These are phyloP conservation scores for Campylomormyrus tamandua DNA, from an alignment of 2,113 vertebrate genomes.

Conservation along the genomic window DNA sequence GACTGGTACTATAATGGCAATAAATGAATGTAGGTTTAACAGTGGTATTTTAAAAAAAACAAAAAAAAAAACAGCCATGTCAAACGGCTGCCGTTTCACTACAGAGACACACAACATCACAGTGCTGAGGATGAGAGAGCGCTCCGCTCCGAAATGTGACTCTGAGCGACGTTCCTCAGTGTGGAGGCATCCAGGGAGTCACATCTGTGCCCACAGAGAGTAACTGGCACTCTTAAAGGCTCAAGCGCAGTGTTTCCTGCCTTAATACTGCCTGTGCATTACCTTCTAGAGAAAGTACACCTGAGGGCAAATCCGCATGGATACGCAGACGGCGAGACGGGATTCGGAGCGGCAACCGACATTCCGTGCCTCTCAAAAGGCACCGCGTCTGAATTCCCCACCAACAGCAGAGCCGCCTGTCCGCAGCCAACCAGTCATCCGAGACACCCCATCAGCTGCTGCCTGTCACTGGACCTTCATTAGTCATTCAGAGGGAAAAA, in stretches of 20 bases:
- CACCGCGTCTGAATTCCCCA: not conserved
- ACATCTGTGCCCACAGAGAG: not conserved
- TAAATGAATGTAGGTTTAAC: constrained; percentile 30
- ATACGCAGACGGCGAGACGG: not conserved
- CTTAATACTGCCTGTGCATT: not conserved
- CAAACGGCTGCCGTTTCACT: constrained; percentile 8
- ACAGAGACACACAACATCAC: not conserved
- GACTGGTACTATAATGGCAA: not conserved
- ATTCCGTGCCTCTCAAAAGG: not conserved
- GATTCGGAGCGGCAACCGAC: not conserved
- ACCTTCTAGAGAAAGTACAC: not conserved
- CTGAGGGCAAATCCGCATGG: not conserved
- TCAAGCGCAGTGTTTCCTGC: not conserved
- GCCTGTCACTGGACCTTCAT: not conserved
- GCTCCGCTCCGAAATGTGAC: constrained; percentile 15
- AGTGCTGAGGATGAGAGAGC: constrained; percentile 26
- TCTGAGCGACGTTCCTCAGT: constrained; percentile 19
- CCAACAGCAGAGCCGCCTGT: not conserved
- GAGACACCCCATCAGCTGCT: not conserved
- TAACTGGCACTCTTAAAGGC: constrained; percentile 22
- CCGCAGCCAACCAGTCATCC: not conserved
- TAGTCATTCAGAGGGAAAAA: not conserved
- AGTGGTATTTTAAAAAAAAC: not conserved
- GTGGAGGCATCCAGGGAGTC: not conserved
- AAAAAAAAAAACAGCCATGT: not conserved